Evolutionary conservation across 2,113 vertebrate genomes (phyloP).

Genomic region (Pomatostomus ruficeps): DNA sequence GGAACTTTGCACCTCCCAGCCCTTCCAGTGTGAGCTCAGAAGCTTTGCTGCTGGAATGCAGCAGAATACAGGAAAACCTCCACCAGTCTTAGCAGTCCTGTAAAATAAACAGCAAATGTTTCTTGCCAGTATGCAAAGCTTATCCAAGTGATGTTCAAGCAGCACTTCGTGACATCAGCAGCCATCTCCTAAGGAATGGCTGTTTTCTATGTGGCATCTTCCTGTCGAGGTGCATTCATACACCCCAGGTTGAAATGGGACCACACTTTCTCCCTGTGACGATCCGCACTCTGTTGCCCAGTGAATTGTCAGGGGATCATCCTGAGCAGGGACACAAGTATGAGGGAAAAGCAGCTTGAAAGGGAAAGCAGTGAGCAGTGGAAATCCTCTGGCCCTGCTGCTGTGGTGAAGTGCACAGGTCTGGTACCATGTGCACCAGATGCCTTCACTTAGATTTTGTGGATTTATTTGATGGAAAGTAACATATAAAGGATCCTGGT

Average conservation of each 20-base stretch:
- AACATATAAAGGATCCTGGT: accelerated
- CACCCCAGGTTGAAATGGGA: accelerated
- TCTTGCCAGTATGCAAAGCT: background rate
- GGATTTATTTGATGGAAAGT: background rate
- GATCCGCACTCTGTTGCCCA: accelerated
- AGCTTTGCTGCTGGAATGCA: background rate
- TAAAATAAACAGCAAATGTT: background rate
- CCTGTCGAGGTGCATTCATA: background rate
- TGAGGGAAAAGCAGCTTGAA: background rate
- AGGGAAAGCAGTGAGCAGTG: background rate
- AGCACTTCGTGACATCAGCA: background rate
- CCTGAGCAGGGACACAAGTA: background rate
- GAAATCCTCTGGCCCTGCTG: background rate
- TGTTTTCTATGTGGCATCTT: background rate
- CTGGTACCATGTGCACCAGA: accelerated
- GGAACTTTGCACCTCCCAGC: background rate
- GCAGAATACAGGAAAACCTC: background rate
- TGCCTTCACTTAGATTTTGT: background rate
- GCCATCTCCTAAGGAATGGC: background rate
- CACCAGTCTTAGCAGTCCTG: background rate
- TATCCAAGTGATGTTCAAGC: background rate
- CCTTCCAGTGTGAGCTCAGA: background rate
- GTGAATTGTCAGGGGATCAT: background rate
- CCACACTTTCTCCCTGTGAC: accelerated
- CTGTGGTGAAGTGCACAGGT: accelerated